Evolutionary conservation across 2,797 vertebrate genomes (phyloP), one percentile per base, ranked within the genome.

Genomic region (Ibycter americanus): DNA sequence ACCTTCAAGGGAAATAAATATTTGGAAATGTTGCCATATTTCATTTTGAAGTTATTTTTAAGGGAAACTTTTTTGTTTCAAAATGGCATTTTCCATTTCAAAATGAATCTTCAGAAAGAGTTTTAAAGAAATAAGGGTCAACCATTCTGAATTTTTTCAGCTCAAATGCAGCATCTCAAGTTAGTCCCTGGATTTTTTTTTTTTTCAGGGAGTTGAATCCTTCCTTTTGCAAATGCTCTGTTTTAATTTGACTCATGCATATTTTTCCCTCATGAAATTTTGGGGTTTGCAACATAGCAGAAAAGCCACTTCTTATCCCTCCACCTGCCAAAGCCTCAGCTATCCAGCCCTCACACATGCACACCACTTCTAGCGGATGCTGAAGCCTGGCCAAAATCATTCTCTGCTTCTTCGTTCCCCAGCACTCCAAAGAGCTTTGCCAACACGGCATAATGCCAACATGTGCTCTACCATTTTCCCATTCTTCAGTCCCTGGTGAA

Each of bases 331-430:
- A 81, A 91, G 71, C 82, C 78, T 81, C 0, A 0, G 84, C 89
- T 93, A 89, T 95, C 94, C 96, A 91, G 61, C 87, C 65, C 82
- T 94, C 88, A 74, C 92, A 93, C 88, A 91, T 71, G 87, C 74
- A 93, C 67, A 44, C 38, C 55, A 32, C 58, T 93, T 89, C 32
- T 32, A 65, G 89, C 2, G 0, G 61, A 66, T 47, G 67, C 79
- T 95, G 92, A 94, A 91, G 52, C 58, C 72, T 59, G 84, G 89
- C 95, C 95, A 96, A 83, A 92, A 79, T 76, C 14, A 32, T 59
- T 88, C 68, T 63, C 65, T 92, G 92, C 68, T 81, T 71, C 74
- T 78, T 76, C 32, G 1, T 78, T 92, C 74, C 63, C 51, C 38
- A 54, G 88, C 49, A 22, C 56, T 65, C 56, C 66, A 14, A 58